phyloP scores from a whole-genome alignment of 2,888 invertebrate genomes.

The Tigriopus californicus region DNA sequence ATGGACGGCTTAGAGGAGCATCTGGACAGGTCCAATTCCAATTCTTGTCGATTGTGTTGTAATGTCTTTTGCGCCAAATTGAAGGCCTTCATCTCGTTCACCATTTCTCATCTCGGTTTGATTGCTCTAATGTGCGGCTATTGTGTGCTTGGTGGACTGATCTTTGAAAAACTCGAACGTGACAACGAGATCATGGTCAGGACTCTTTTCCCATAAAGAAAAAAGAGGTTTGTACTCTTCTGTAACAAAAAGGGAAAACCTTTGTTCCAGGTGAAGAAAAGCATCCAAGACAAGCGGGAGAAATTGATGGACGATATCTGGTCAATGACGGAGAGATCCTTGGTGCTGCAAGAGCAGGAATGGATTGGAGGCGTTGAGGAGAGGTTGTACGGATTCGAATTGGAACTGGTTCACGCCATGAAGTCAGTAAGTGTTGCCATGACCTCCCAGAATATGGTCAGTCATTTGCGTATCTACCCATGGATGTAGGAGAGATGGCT shows the following conservation, averaged over 20 bases:
- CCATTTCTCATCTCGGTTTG: background rate
- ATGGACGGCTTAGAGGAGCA: too few species aligned
- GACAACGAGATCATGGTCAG: constrained; percentile 19
- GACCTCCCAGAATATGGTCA: background rate
- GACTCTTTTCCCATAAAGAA: constrained; percentile 8
- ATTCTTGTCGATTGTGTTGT: too few species aligned
- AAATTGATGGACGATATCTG: background rate
- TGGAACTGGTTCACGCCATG: background rate
- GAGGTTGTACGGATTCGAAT: background rate
- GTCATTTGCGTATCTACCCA: background rate
- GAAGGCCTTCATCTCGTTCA: too few species aligned
- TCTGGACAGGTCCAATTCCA: too few species aligned
- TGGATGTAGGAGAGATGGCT: background rate
- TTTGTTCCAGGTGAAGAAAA: background rate
- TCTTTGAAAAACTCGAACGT: constrained; percentile 17
- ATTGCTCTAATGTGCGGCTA: background rate
- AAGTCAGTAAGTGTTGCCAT: background rate
- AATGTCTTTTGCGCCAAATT: too few species aligned
- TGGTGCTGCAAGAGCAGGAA: background rate
- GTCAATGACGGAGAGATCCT: background rate
- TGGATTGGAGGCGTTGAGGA: background rate
- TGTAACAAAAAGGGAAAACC: too few species aligned
- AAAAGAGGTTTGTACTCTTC: background rate
- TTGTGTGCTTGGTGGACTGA: background rate
- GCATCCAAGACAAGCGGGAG: background rate